Evolutionary conservation across 2,888 invertebrate species (phyloP), one percentile per base, ranked within the genome.

Genomic region (Synanthedon vespiformis): DNA sequence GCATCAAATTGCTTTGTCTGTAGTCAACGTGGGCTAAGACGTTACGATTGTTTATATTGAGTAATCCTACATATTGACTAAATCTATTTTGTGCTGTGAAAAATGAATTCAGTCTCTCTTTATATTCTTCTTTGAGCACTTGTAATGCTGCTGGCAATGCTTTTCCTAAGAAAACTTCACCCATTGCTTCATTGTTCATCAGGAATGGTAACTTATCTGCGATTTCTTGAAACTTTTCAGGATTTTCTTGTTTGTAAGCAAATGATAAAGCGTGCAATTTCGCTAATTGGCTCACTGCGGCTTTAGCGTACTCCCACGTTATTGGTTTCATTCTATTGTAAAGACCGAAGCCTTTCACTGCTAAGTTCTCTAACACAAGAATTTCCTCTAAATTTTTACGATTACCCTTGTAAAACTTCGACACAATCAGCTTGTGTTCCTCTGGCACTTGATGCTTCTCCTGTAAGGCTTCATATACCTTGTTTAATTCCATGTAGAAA

Each of bases 201-300:
- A 48, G 0, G 50, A 13, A 44, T n/a, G n/a, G 14, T 14, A 40
- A 27, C 10, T 5, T 8, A 12, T 34, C 34, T 12, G 44, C 10
- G n/a, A 60, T 16, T 18, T 50, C 48, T 2, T 58, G 50, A 55
- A 67, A 77, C 13, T 58, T 58, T 18, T 69, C 62, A 3, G 71
- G 74, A 13, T 67, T 14, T 41, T 68, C 64, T 40, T 64, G 61
- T 13, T 57, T 58, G 52, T 67, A 64, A 0, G 73, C 75, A 22
- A 75, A 64, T 0, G 77, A 73, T 2, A 75, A 53, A 0, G 76
- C 77, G 57, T 78, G 77, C 6, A 74, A 65, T 54, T 67, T 72
- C 0, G 73, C 76, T 44, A 76, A 52, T 14, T 61, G 62, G 44
- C 61, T 57, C 1, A 72, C 54, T 4, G 68, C 57, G 13, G 58